Percentiles rank a stretch among this genome's conserved stretches.
Conservation (phyloP, 2,888 invertebrate genomes). For the Spodoptera picta region DNA sequence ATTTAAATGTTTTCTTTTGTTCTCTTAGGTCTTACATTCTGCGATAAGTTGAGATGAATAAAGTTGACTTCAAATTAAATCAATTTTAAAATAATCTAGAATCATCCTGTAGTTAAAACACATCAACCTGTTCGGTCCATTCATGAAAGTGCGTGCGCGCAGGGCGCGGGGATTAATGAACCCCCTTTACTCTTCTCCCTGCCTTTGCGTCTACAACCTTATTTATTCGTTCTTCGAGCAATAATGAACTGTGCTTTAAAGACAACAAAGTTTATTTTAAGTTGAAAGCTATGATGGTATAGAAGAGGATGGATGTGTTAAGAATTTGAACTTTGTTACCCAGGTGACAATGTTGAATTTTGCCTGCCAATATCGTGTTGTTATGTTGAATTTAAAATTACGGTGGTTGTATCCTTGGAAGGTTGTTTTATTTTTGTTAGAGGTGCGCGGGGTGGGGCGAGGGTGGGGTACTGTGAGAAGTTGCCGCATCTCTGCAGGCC, state of each 20-base stretch:
- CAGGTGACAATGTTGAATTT: slow-evolving; percentile 63
- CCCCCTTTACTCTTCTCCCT: slow-evolving; percentile 77
- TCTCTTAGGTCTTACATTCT: background rate
- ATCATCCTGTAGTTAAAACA: slow-evolving; percentile 80
- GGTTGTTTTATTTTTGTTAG: slow-evolving; percentile 84
- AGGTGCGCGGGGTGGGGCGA: slow-evolving; percentile 61
- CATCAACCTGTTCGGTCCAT: slow-evolving; percentile 88
- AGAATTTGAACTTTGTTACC: slow-evolving; percentile 61
- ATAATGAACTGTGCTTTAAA: slow-evolving; percentile 61
- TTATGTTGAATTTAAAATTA: slow-evolving; percentile 79
- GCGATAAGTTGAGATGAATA: background rate
- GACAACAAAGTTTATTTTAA: slow-evolving; percentile 56
- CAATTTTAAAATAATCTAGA: slow-evolving; percentile 25
- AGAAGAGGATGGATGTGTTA: slow-evolving; percentile 7
- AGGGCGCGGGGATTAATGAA: slow-evolving; percentile 89
- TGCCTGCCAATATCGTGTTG: slow-evolving; percentile 53
- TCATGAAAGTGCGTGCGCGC: slow-evolving; percentile 89
- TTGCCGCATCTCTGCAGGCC: slow-evolving; percentile 77
- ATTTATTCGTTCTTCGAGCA: slow-evolving; percentile 38
- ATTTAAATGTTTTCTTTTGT: slow-evolving; percentile 21
- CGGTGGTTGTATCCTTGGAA: slow-evolving; percentile 87
- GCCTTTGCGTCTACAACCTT: slow-evolving; percentile 75
- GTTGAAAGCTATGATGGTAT: slow-evolving; percentile 33
- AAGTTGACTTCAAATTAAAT: slow-evolving; percentile 2
- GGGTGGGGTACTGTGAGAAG: slow-evolving; percentile 82